phyloP scores from a whole-genome alignment of 2,888 invertebrate genomes.

The Axea sp. region DNA sequence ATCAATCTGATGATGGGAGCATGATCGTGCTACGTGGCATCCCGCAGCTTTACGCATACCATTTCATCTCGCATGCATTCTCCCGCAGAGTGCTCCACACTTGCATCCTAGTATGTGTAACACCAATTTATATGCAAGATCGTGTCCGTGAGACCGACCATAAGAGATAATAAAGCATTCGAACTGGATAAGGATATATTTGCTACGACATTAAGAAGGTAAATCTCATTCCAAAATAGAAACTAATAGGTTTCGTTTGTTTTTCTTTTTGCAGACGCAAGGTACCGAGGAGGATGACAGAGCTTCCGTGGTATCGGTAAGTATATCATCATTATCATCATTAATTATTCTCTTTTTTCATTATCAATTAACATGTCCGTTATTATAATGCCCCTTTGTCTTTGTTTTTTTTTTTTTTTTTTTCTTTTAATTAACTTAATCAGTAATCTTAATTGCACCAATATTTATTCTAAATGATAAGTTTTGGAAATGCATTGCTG shows the following conservation, averaged over 20 bases:
- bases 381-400: background rate
- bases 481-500: too few species aligned
- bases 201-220: conserved; percentile 62
- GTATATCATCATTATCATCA: conserved; percentile 76
- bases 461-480: too few species aligned
- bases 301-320: conserved; percentile 86
- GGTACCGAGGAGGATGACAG: conserved; percentile 87
- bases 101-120: conserved; percentile 31
- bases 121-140: conserved; percentile 26
- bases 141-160: conserved; percentile 20
- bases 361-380: conserved; percentile 24
- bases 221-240: conserved; percentile 65
- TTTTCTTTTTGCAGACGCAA: conserved; percentile 83
- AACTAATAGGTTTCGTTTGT: conserved; percentile 66
- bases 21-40: conserved; percentile 70
- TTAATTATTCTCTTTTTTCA: conserved; percentile 53
- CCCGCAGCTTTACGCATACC: conserved; percentile 74
- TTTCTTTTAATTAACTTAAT: too few species aligned
- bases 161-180: conserved; percentile 34
- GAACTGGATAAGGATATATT: conserved; percentile 24
- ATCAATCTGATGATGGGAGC: conserved; percentile 73
- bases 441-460: too few species aligned
- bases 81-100: conserved; percentile 55
- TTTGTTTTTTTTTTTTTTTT: too few species aligned
- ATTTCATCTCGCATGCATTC: conserved; percentile 59